Conservation (phyloP, 2,888 invertebrate species). For the Adela reaumurella region DNA sequence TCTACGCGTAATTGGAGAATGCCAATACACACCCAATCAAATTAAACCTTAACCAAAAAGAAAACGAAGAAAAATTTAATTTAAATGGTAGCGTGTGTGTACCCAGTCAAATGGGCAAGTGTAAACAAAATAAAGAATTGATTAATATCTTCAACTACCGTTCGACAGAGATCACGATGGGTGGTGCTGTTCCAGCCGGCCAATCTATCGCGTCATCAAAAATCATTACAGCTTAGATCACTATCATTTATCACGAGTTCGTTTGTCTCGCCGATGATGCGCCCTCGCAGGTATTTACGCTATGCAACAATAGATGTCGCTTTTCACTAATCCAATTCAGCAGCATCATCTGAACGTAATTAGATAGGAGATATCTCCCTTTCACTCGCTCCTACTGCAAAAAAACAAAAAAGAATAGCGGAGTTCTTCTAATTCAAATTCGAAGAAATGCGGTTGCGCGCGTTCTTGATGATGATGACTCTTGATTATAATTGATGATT, state of each 20-base stretch:
- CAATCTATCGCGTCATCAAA: slow-evolving; percentile 28
- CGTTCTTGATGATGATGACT: slow-evolving; percentile 4
- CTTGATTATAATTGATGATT: slow-evolving; percentile 55
- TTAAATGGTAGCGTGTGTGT: no score
- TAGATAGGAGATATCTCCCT: slow-evolving; percentile 20
- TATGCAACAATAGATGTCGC: slow-evolving; percentile 54
- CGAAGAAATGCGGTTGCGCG: not conserved
- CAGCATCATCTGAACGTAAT: slow-evolving; percentile 50
- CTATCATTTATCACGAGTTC: slow-evolving; percentile 37
- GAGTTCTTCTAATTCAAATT: not conserved
- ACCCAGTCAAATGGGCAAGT: slow-evolving; percentile 17
- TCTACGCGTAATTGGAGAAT: no score
- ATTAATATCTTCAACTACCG: slow-evolving; percentile 31
- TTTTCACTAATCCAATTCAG: slow-evolving; percentile 38
- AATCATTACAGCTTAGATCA: slow-evolving; percentile 48
- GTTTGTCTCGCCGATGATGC: not conserved
- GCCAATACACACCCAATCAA: no score
- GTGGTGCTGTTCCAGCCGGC: slow-evolving; percentile 25
- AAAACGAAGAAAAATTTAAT: slow-evolving; percentile 15
- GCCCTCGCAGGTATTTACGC: slow-evolving; percentile 37
- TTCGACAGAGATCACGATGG: slow-evolving; percentile 32
- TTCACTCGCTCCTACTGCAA: slow-evolving; percentile 12
- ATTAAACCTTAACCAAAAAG: no score
- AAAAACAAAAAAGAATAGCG: not conserved
- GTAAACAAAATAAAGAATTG: not conserved